Base-by-base conservation (phyloP, 2,888 invertebrate species). In the Tetranychus truncatus region DNA sequence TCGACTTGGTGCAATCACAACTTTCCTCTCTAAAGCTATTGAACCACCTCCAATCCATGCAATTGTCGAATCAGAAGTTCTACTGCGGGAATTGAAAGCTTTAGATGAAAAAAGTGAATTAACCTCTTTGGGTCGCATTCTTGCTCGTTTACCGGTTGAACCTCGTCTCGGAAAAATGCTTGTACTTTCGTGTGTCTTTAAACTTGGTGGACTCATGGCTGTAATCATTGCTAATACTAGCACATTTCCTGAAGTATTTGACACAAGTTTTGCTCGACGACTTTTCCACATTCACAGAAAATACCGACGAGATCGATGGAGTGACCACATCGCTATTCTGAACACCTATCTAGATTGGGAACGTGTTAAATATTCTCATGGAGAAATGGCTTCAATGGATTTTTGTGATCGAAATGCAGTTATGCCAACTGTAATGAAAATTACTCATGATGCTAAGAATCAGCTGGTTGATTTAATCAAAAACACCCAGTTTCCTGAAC, bases 11-110 rank as follows among this genome's bases (percentile, higher is more conserved):
- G 88, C 89, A 79, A 88, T 88, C 21, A 87, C 88, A 0, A 91
- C 91, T 82, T 99, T 99, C 84, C 85, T 99, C 76, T 92, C 93
- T 34, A 96, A 96, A 78, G 86, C 86, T 8, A 89, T 96, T 34
- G 95, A 97, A 82, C 95, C 96, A 0, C 97, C 97, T 66, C 96
- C 96, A 20, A 87, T 96, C 78, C 97, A 97, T 84, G 95, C 96
- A 45, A 95, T 99, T 18, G 95, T 97, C 80, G 97, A 97, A 82
- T 96, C 97, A 0, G 95, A 96, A 84, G 94, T 92, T 69, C 81
- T 87, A 77, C 82, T 89, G 2, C 81, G 82, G 81, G 95, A 95
- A 81, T 89, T 96, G 87, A 91, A 92, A 81, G 97, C 96, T 79
- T 84, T 99, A 79, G 95, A 96, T 83, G 82, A 83, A 0, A 87